phyloP scores from a whole-genome alignment of 2,888 invertebrate species.

The Caenorhabditis angaria region DNA sequence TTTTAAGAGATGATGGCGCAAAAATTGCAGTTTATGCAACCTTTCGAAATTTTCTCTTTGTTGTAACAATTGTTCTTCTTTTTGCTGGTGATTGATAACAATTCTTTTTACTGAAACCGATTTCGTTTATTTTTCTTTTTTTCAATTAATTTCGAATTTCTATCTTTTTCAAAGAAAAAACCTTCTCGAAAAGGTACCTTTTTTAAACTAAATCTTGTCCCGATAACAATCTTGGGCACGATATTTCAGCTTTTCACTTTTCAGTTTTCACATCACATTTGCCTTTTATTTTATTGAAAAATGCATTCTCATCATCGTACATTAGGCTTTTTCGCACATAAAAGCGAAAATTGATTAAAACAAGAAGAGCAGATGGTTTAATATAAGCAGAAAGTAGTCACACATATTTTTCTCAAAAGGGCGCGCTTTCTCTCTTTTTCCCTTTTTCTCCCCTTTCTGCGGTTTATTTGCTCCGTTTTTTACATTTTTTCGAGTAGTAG shows the following conservation, averaged over 20 bases:
- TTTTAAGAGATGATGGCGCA: background rate
- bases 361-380: background rate
- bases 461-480: slow-evolving; percentile 9
- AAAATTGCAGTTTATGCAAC: background rate
- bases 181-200: background rate
- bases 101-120: background rate
- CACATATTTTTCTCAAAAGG: background rate
- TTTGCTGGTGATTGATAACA: background rate
- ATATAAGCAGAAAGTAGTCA: background rate
- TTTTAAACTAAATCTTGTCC: background rate
- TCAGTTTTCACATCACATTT: slow-evolving; percentile 1
- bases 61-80: background rate
- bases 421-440: background rate
- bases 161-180: background rate
- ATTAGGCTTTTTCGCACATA: background rate
- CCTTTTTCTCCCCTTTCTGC: background rate
- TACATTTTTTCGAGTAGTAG: too few relatives aligned
- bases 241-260: background rate
- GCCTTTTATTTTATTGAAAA: background rate
- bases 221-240: background rate
- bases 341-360: slow-evolving; percentile 3
- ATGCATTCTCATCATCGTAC: too few relatives aligned
- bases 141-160: background rate
- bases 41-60: background rate
- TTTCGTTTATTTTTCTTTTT: background rate